Percentiles rank a stretch among this genome's conserved stretches.
phyloP scores from a whole-genome alignment of 2,113 vertebrate species.

The Strix uralensis region DNA sequence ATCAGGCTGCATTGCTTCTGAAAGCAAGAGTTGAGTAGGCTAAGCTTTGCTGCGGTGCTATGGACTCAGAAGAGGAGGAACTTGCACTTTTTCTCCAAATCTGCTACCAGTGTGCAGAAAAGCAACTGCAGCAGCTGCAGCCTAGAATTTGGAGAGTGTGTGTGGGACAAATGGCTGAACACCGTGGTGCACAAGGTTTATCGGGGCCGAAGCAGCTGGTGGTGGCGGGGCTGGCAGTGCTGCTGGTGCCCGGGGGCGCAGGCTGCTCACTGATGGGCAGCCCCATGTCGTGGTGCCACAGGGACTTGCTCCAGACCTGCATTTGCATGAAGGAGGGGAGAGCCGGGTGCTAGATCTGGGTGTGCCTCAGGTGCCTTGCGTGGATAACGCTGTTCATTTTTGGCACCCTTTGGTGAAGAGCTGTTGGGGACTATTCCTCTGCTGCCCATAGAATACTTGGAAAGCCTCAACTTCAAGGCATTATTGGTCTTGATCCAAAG shows the following conservation, averaged over 20 bases:
- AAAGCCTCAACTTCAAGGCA: not conserved
- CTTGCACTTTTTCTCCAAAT: not conserved
- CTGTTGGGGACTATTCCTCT: not conserved
- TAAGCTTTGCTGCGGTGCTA: not conserved
- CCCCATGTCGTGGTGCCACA: fast-evolving
- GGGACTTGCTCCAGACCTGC: not conserved
- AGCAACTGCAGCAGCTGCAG: not conserved
- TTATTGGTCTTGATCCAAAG: not conserved
- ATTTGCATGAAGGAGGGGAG: not conserved
- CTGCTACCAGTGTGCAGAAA: not conserved
- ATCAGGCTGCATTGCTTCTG: not conserved
- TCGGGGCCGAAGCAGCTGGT: fast-evolving
- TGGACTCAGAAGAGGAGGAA: not conserved
- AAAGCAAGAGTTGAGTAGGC: not conserved
- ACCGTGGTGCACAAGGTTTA: fast-evolving
- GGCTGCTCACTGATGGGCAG: not conserved
- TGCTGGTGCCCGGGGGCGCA: fast-evolving
- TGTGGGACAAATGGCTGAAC: not conserved
- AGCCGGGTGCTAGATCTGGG: not conserved
- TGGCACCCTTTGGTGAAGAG: not conserved
- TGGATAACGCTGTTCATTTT: not conserved
- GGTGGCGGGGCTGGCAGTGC: not conserved
- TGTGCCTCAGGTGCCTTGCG: not conserved
- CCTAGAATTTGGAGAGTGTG: not conserved
- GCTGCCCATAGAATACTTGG: not conserved